Percentiles rank a stretch among this genome's conserved stretches.
These are phyloP conservation scores for Pyralis farinalis DNA, from an alignment of 2,888 invertebrate species.

Conservation along the genomic window DNA sequence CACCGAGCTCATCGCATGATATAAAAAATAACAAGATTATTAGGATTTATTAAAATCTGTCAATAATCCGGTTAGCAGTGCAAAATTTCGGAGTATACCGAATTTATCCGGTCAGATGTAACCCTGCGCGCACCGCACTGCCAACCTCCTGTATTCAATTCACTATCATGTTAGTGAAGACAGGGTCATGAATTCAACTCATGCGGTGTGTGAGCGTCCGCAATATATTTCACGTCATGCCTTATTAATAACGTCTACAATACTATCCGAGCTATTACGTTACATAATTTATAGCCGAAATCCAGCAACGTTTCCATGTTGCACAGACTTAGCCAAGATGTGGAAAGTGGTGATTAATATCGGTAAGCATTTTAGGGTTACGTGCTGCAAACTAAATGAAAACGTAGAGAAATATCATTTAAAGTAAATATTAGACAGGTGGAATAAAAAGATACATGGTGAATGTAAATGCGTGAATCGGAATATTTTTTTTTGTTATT, in stretches of 20 bases:
- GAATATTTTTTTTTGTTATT: too few relatives aligned
- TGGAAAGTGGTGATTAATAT: too few relatives aligned
- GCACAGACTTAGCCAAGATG: neutral
- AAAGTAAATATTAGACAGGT: too few relatives aligned
- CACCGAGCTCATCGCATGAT: too few relatives aligned
- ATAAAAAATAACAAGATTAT: too few relatives aligned
- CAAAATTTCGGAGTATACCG: too few relatives aligned
- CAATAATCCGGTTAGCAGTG: too few relatives aligned
- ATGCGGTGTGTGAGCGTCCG: constrained; percentile 33
- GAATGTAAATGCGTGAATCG: too few relatives aligned
- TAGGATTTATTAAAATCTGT: too few relatives aligned
- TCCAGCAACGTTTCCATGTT: constrained; percentile 17
- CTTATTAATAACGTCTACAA: constrained; percentile 56
- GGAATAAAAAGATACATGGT: too few relatives aligned
- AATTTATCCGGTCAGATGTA: neutral
- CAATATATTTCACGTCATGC: constrained; percentile 51
- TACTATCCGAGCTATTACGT: constrained; percentile 39
- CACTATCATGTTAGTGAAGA: neutral
- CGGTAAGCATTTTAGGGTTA: neutral
- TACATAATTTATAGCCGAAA: constrained; percentile 43
- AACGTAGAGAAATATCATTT: too few relatives aligned
- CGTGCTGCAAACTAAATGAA: neutral
- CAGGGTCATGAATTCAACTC: constrained; percentile 1
- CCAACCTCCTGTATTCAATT: neutral
- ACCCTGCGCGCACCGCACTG: neutral